Conservation (phyloP, 2,888 invertebrate species). For the Oligia strigilis region DNA sequence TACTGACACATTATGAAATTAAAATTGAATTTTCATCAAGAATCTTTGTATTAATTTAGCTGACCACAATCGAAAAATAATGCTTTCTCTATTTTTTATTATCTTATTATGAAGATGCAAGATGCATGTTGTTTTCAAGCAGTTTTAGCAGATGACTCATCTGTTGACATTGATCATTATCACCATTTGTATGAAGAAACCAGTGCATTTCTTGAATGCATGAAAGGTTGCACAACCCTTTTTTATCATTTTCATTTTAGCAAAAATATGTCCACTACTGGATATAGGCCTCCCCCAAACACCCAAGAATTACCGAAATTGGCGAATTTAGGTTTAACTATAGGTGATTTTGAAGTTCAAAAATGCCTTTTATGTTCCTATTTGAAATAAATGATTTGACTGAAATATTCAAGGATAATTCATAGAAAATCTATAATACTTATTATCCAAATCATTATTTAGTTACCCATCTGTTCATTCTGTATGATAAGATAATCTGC, state of each 20-base stretch:
- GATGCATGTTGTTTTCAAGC: background rate
- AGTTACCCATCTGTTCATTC: background rate
- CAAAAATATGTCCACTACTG: rapidly evolving
- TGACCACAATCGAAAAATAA: background rate
- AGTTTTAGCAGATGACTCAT: slow-evolving; percentile 24
- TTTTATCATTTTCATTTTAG: background rate
- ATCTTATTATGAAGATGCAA: background rate
- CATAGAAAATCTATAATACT: background rate
- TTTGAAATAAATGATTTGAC: background rate
- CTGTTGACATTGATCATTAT: slow-evolving; percentile 17
- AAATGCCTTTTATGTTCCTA: background rate
- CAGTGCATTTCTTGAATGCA: background rate
- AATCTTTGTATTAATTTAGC: background rate
- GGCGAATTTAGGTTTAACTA: background rate
- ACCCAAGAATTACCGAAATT: background rate
- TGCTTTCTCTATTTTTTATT: slow-evolving; percentile 5
- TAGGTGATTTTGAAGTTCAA: background rate
- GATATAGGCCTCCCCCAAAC: too few species aligned
- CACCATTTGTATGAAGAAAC: slow-evolving; percentile 5
- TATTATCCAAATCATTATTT: background rate
- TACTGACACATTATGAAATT: background rate
- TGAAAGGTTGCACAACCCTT: background rate
- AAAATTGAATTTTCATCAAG: background rate
- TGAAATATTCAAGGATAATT: background rate
- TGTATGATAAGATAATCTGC: background rate